These are phyloP conservation scores for Nomia melanderi DNA, from an alignment of 1,140 invertebrate species.

Conservation along the genomic window DNA sequence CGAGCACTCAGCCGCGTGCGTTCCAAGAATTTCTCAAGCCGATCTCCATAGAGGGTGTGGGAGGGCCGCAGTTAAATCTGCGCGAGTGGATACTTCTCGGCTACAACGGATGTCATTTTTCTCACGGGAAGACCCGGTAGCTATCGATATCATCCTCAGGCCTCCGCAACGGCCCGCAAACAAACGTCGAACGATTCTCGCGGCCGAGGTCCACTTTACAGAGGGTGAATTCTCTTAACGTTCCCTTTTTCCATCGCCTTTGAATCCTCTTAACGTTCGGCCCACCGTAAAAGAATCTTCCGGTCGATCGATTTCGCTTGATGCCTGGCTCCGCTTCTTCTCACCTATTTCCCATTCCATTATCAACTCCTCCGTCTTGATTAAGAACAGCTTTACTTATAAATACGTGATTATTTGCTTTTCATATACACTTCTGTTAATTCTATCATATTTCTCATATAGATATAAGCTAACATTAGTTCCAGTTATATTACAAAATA, in stretches of 20 bases:
- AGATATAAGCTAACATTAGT: too few species aligned
- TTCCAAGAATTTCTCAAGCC: conserved; percentile 8
- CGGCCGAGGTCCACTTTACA: conserved; percentile 35
- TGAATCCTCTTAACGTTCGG: conserved; percentile 24
- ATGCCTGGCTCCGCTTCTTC: background rate
- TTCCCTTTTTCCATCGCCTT: background rate
- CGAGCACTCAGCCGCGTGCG: background rate
- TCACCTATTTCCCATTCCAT: background rate
- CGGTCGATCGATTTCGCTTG: conserved; percentile 21
- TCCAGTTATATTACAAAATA: too few species aligned
- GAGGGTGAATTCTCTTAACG: conserved; percentile 50
- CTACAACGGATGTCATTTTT: conserved; percentile 39
- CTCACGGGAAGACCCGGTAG: conserved; percentile 22
- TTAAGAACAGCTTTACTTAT: too few species aligned
- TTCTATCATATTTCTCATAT: too few species aligned
- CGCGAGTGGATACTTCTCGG: background rate
- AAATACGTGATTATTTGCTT: too few species aligned
- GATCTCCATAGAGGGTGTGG: conserved; percentile 6
- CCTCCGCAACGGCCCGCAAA: conserved; percentile 8
- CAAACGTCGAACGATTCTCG: conserved; percentile 16
- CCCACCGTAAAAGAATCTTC: background rate
- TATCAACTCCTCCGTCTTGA: background rate
- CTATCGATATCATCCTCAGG: conserved; percentile 38
- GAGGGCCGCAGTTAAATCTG: conserved; percentile 29
- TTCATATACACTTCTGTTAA: too few species aligned